phyloP scores from a whole-genome alignment of 2,888 invertebrate species.

The Xylota sylvarum region DNA sequence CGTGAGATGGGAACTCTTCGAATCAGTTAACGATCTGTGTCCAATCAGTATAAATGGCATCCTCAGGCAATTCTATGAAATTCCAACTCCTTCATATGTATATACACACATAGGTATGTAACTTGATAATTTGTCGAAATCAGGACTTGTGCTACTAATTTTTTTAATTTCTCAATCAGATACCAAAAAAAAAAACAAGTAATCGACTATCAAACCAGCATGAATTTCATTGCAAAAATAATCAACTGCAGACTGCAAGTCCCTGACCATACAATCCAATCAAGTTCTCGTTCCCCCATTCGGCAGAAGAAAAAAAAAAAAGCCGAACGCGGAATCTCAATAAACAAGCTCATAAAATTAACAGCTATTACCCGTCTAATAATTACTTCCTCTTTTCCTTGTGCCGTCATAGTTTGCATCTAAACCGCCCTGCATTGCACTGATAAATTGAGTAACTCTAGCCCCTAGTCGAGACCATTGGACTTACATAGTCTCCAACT shows the following conservation, averaged over 20 bases:
- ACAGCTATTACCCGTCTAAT: constrained; percentile 58
- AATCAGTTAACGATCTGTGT: too few relatives aligned
- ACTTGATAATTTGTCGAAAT: too few relatives aligned
- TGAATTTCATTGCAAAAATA: constrained; percentile 18
- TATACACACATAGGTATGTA: too few relatives aligned
- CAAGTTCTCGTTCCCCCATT: constrained; percentile 18
- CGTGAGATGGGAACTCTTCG: too few relatives aligned
- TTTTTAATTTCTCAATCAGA: not conserved
- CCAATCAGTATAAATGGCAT: too few relatives aligned
- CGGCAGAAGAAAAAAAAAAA: too few relatives aligned
- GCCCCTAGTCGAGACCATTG: constrained; percentile 12
- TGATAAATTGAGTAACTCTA: constrained; percentile 44
- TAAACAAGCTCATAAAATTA: constrained; percentile 57
- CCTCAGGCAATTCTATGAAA: too few relatives aligned
- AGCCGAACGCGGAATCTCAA: constrained; percentile 17
- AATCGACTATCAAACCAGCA: not conserved
- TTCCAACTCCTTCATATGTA: too few relatives aligned
- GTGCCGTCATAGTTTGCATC: constrained; percentile 26
- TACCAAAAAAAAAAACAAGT: not conserved
- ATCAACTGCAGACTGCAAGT: not conserved
- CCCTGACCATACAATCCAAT: not conserved
- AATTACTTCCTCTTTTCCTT: constrained; percentile 69
- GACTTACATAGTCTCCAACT: constrained; percentile 6
- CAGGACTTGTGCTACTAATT: not conserved
- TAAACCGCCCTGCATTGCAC: constrained; percentile 15